Evolutionary conservation across 1,140 invertebrate genomes (phyloP), one percentile per base, ranked within the genome.

Genomic region (Drosophila navojoa): DNA sequence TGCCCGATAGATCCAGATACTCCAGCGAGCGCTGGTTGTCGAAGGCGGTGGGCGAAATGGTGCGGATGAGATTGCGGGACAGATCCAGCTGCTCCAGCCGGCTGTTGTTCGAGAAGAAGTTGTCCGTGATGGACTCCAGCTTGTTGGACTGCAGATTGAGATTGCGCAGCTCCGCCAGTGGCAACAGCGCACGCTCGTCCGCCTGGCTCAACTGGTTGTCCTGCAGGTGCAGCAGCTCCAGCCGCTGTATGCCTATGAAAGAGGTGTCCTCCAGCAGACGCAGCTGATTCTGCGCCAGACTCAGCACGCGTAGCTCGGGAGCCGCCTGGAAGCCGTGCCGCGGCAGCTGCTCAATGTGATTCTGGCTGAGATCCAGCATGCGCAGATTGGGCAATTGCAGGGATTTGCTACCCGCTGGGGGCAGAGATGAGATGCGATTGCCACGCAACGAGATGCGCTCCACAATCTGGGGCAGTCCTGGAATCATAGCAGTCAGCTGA

Each of bases 231-330:
- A 98, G 85, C 63, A 94, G 92, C 92, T 98, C 96, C 42, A 98
- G 82, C 27, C 94, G 93, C n/a, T 92, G 90, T 45, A 97, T 92
- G 22, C 96, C 96, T 42, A 94, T 93, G 52, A 98, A 96, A 1
- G 95, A 94, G 1, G 94, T 94, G 22, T 94, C 93, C 66, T 97
- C 96, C 38, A 97, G 77, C 42, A 94, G 92, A 57, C 94, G 94
- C n/a, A 97, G 79, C 1, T 94, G 93, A 90, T 97, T 98, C 62
- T 95, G 94, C n/a, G 95, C 95, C 40, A 98, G 92, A 86, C 95
- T 95, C 4, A 98, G 91, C 75, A 95, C 94, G 54, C 94, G 93
- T 64, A 98, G 92, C 77, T 95, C 95, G 0, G 94, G 93, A 35
- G 98, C 91, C 44, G 95, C 95, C 59, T 93, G 94, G 62, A 97